Evolutionary conservation across 2,888 invertebrate species (phyloP), one percentile per base, ranked within the genome.

Genomic region (Coleophora deauratella): DNA sequence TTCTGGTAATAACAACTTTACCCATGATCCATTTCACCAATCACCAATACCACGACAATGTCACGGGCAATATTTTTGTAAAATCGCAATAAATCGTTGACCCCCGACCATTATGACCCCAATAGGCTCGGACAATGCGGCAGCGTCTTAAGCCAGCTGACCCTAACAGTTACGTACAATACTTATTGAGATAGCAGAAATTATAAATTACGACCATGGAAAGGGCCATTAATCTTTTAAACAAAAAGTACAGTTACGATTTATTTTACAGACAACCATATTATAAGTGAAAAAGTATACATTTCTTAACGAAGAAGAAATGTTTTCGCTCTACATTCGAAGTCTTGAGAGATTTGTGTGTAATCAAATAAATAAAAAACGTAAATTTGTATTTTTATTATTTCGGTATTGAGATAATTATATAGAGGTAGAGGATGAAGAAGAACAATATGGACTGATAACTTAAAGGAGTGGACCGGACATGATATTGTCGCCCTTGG

Each of bases 101-200:
- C 78, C 84, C 80, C 61, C 66, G 72, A 74, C 74, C 77, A 72
- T 78, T 78, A 72, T 80, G 84, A 81, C 81, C 85, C 84, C 62
- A 65, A 46, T 41, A 54, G 54, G 46, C 27, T 30, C 46, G 51
- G 55, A 79, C 76, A 80, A 77, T 66, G 60, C 14, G 37, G 37
- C 42, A 63, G 58, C 82, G 69, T 84, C 84, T 85, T 80, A 59
- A 72, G 71, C 65, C 65, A 64, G 59, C 66, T 76, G 78, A 79
- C 75, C 78, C 31, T 6, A 21, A 59, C 60, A 66, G 74, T 82
- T 81, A 82, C 79, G 21, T 75, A 75, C 74, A 72, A 70, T 66
- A 52, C 61, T 69, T 75, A 78, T 76, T 73, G 72, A 76, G 75
- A 78, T 71, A 72, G 72, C 76, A 80, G 78, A 81, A 78, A 82